Evolutionary conservation across 2,797 vertebrate genomes (phyloP), one percentile per base, ranked within the genome.

Genomic region (Sciaenops ocellatus): DNA sequence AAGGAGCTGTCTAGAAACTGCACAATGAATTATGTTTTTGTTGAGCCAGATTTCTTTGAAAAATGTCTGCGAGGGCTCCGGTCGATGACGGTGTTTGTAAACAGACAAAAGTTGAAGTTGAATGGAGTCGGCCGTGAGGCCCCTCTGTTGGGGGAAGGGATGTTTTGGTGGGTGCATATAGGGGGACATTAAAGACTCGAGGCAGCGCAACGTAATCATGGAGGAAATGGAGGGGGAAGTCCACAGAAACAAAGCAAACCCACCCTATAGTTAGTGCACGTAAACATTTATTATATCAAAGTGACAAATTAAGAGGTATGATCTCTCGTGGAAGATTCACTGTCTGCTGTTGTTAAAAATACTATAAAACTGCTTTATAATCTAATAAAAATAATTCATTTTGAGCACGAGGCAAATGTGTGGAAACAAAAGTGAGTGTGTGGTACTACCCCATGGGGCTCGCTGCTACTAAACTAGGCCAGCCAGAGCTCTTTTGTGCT

Each of bases 21-120:
- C 16, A 17, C 2, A 1, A 3, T 16, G n/a, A 3, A 7, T 41
- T 9, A 0, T 34, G 6, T 18, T 1, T 20, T 24, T 20, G 15
- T 20, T 5, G 10, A n/a, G 41, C 3, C 12, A 3, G 1, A 5
- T 28, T 28, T 24, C 1, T 6, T 13, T 3, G 22, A 11, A 18
- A 55, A 10, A 30, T 3, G 8, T 46, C 24, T 10, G 1, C 0
- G 1, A 16, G 8, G 16, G 22, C 55, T 24, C 18, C 0, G 1
- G 47, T 48, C 0, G 1, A 42, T 11, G 7, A 1, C 2, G 6
- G 30, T 88, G 82, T 94, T 93, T 89, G 88, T 94, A 93, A 95
- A 95, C 93, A 95, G 90, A 86, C 89, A 82, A 78, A 84, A 92
- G 84, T 93, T 88, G 70, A 48, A 56, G 75, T 2, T 61, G 78